Conservation (phyloP, 35 echinoderm and acorn worm species). For the Diadema setosum region DNA sequence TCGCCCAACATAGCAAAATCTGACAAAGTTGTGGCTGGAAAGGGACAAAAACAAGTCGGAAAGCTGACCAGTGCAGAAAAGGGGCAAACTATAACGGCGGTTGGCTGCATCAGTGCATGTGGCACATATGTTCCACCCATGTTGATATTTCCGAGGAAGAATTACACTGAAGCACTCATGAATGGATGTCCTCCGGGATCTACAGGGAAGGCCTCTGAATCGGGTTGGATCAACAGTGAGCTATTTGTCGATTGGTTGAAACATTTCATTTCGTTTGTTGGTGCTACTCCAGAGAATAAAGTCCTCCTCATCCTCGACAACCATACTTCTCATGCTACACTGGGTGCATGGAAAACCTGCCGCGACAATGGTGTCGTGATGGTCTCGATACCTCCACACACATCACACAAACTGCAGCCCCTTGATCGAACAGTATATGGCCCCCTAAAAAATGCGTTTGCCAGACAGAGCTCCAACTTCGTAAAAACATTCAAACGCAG, state of each 20-base stretch:
- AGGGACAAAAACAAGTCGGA: conserved; percentile 37
- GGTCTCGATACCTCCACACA: conserved; percentile 49
- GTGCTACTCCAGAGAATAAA: background rate
- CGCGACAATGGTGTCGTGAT: conserved; percentile 24
- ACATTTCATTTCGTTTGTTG: background rate
- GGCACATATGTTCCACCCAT: conserved; percentile 19
- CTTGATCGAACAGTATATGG: conserved; percentile 38
- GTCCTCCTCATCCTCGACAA: conserved; percentile 61
- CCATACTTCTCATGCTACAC: conserved; percentile 46
- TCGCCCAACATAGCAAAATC: background rate
- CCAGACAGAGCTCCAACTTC: conserved; percentile 2
- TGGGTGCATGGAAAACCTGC: conserved; percentile 1
- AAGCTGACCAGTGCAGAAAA: background rate
- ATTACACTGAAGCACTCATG: background rate
- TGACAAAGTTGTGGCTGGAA: background rate
- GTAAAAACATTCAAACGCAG: conserved; percentile 43
- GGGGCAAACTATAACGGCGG: conserved; percentile 7
- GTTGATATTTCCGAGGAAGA: conserved; percentile 23
- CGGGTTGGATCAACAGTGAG: background rate
- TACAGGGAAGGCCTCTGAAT: background rate
- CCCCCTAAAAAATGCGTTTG: conserved; percentile 16
- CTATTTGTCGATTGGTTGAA: background rate
- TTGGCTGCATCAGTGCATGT: background rate
- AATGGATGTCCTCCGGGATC: background rate
- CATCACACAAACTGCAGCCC: conserved; percentile 37